Conservation (phyloP, 2,797 vertebrate species). For the Molossus alvarezi region DNA sequence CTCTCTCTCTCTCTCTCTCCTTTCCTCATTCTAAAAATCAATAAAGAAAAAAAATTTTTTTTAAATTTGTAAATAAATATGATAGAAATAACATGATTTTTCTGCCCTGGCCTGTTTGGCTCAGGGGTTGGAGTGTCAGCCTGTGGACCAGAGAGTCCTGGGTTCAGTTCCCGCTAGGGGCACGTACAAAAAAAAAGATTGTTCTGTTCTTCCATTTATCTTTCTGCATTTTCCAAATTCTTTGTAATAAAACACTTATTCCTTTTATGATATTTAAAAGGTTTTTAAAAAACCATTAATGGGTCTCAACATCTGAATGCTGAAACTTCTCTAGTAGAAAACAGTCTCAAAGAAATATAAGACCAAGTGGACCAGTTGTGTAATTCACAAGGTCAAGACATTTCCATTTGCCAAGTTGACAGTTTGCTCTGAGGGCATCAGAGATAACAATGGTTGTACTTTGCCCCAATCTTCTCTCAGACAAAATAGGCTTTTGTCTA, state of each 20-base stretch:
- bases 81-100: neutral
- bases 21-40: neutral
- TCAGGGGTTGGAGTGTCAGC: too few species aligned
- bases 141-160: too few species aligned
- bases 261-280: slow-evolving; percentile 47
- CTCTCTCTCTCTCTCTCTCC: neutral
- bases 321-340: slow-evolving; percentile 58
- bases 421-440: slow-evolving; percentile 70
- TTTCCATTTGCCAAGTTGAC: slow-evolving; percentile 61
- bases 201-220: slow-evolving; percentile 47
- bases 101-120: neutral
- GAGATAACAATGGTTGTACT: slow-evolving; percentile 74
- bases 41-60: slow-evolving; percentile 58
- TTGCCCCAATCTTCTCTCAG: slow-evolving; percentile 72
- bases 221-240: slow-evolving; percentile 58
- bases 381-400: slow-evolving; percentile 74
- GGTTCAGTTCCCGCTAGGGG: too few species aligned
- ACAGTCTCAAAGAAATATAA: slow-evolving; percentile 75
- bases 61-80: neutral
- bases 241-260: slow-evolving; percentile 62
- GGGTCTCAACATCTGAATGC: slow-evolving; percentile 2
- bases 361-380: slow-evolving; percentile 20
- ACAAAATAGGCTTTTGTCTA: slow-evolving; percentile 81
- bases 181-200: neutral
- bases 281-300: slow-evolving; percentile 11